Base-by-base conservation (phyloP, 2,888 invertebrate genomes). In the Rosalia funebris region DNA sequence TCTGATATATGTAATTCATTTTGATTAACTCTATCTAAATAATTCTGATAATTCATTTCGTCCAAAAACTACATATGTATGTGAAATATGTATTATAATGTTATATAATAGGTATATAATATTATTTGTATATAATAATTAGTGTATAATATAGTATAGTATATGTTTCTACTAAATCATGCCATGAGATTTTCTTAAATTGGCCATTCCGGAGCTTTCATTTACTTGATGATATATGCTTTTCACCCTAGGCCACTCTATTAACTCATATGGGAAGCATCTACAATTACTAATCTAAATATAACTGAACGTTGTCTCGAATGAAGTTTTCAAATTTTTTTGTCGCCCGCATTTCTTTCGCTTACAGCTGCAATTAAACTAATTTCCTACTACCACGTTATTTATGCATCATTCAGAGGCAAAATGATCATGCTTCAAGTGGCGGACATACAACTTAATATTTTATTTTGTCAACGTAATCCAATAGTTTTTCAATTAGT, bases 341-440 rank as follows among this genome's bases (percentile, higher is more conserved):
- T 34, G 44, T 44, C 20, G 44, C 44, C 44, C 44, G 44, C 44
- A 44, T 44, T 44, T 44, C 44, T 44, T 12, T 25, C 9, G 44
- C 2, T 14, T 25, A 25, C 5, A 44, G 7, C 25, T 12, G 12
- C 25, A 44, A 25, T 44, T 19, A 44, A 25, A 5, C 20, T 44
- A 25, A 44, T 44, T 44, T 20, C 20, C 44, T 44, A 1, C 44
- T 20, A 12, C 20, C 19, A 20, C 44, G 16, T 41, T 41, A 16
- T 41, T 44, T 20, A 44, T 44, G 11, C 12, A 44, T 4, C 44
- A 20, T 44, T 20, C 10, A 20, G 11, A 44, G 12, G 20, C 41
- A 41, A 41, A 41, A 16, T 16, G n/a, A 41, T 41, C 15, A 17
- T 17, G 3, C 5, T 17, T 41, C n/a, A 16, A 41, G 19, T 41